Evolutionary conservation across 1,140 invertebrate genomes (phyloP).

Genomic region (Zophobas atratus): DNA sequence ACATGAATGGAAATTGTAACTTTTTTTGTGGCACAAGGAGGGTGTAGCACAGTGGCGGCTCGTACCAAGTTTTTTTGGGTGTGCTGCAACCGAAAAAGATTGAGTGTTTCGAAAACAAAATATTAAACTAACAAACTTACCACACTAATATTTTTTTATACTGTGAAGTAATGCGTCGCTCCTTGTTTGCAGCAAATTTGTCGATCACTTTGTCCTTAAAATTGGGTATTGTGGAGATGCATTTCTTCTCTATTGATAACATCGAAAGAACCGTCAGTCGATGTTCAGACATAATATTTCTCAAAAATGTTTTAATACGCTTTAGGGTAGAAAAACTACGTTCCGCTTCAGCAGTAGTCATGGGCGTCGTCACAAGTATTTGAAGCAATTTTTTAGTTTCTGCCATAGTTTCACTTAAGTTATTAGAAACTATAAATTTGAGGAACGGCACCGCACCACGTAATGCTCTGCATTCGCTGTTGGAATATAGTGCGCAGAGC

Average conservation of each 20-base stretch:
- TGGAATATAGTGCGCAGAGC: slow-evolving; percentile 48
- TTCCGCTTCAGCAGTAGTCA: slow-evolving; percentile 60
- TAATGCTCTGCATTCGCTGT: slow-evolving; percentile 46
- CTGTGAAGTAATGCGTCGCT: neutral
- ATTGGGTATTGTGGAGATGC: slow-evolving; percentile 30
- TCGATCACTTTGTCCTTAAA: slow-evolving; percentile 51
- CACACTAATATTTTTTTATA: too few species aligned
- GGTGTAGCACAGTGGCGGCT: too few species aligned
- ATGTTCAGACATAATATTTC: slow-evolving; percentile 60
- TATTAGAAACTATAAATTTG: slow-evolving; percentile 51
- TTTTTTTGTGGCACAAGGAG: too few species aligned
- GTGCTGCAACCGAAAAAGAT: too few species aligned
- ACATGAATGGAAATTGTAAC: too few species aligned
- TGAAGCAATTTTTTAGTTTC: slow-evolving; percentile 54
- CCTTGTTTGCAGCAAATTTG: slow-evolving; percentile 48
- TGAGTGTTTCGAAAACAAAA: too few species aligned
- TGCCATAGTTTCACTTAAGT: slow-evolving; percentile 53
- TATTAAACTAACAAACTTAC: too few species aligned
- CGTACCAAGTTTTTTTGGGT: too few species aligned
- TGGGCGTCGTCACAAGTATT: slow-evolving; percentile 56
- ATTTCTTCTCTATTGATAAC: slow-evolving; percentile 56
- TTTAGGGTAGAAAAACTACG: slow-evolving; percentile 64
- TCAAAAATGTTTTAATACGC: slow-evolving; percentile 63
- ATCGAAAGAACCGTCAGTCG: slow-evolving; percentile 59
- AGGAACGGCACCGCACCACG: slow-evolving; percentile 41